Conservation (phyloP, 2,797 vertebrate species). For the Alcedo quadribrachys region DNA sequence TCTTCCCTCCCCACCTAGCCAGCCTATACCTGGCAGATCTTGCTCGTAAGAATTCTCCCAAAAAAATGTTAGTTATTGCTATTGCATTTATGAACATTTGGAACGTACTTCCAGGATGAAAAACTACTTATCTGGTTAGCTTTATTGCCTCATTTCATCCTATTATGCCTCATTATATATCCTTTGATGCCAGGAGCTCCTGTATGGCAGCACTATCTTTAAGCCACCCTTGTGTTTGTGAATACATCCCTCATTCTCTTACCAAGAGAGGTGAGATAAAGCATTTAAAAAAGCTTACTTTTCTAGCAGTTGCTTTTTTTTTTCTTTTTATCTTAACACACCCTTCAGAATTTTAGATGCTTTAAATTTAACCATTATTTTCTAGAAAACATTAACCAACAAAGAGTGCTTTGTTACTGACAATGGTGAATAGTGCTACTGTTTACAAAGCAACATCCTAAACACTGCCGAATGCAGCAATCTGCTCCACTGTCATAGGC, state of each 20-base stretch:
- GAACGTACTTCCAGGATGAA: neutral
- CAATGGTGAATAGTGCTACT: neutral
- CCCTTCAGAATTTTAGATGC: neutral
- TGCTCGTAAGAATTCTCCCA: neutral
- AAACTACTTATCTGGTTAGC: neutral
- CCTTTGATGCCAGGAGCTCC: neutral
- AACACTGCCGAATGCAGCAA: neutral
- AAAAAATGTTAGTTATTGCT: neutral
- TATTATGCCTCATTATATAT: neutral
- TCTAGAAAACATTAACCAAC: neutral
- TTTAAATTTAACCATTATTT: constrained; percentile 34
- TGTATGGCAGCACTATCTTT: constrained; percentile 7
- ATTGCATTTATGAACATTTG: neutral
- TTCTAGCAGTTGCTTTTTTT: neutral
- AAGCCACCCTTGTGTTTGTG: neutral
- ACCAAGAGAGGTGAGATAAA: neutral
- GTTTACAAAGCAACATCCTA: neutral
- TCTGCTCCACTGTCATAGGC: neutral
- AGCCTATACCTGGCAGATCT: neutral
- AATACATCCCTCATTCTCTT: neutral
- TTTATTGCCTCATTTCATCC: neutral
- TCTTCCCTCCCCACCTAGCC: fast-evolving
- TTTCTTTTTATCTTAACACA: neutral
- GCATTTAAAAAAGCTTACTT: neutral
- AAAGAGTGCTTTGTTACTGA: neutral